Evolutionary conservation across 2,113 vertebrate species (phyloP), one percentile per base, ranked within the genome.

Genomic region (Tychaedon coryphoeus): DNA sequence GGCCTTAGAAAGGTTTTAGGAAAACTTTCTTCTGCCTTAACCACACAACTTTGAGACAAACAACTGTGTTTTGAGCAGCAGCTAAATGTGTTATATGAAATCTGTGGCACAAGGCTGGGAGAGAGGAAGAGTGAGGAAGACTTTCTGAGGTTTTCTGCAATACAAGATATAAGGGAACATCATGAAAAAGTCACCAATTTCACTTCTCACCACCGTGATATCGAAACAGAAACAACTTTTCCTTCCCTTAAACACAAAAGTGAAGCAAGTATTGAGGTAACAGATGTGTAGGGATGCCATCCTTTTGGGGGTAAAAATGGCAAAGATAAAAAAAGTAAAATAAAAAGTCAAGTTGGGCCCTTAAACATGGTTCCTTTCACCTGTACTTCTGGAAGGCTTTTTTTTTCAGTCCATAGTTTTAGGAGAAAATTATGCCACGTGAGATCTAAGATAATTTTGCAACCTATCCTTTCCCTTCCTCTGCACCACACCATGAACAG

Each of bases 231-330:
- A 58, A 14, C 0, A 0, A 82, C 51, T 67, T 60, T 29, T 85
- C 53, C 66, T 78, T 85, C 34, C 18, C 56, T 71, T 3, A 8
- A 58, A 77, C 42, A 74, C 10, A 57, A 42, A 9, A 66, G 14
- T 34, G 34, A 67, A 82, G 33, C 29, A 24, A 5, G 6, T 45
- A 54, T 5, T 60, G 24, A 4, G 22, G 40, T 9, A 86, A 72
- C 7, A 70, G 17, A 73, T 7, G 9, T 10, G 8, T 62, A 64
- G 43, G 33, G 34, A 45, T 62, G 28, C 17, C 28, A 61, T 19
- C 6, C 7, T 67, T 43, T 12, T 5, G 3, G 1, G 13, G 2
- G 5, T 0, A 1, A 8, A 69, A 62, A 56, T 19, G 8, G 4
- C 12, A 70, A 60, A 66, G 25, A 9, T 80, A 29, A 74, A 16